A percentile compares a stretch with the other conserved stretches of the same genome.
Conservation (phyloP, 1,140 invertebrate species). For the Teleopsis dalmanni region DNA sequence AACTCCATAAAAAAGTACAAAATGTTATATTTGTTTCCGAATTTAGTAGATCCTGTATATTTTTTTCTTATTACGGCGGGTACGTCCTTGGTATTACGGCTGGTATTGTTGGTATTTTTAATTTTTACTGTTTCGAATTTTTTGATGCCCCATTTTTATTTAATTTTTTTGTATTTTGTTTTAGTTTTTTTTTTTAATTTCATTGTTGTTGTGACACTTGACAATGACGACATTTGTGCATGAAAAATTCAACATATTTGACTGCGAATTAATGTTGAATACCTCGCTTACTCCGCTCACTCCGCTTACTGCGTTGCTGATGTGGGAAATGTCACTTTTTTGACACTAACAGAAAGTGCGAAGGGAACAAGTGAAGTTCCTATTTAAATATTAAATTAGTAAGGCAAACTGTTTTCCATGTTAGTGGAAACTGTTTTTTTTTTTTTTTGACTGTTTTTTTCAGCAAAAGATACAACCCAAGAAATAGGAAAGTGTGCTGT, state of each 20-base stretch:
- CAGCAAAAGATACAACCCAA: no score
- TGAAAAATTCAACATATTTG: conserved; percentile 15
- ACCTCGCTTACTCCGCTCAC: background rate
- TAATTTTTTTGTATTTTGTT: no score
- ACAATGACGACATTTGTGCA: conserved; percentile 9
- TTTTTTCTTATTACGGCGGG: background rate
- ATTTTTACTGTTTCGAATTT: background rate
- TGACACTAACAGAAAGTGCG: conserved; percentile 9
- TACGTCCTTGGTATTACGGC: background rate
- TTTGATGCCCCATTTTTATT: conserved; percentile 1
- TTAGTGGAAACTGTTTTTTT: no score
- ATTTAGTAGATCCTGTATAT: background rate
- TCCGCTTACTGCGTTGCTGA: conserved; percentile 2
- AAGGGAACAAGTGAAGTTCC: no score
- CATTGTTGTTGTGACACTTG: conserved; percentile 7
- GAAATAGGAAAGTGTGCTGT: no score
- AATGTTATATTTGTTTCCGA: no score
- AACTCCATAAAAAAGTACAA: no score
- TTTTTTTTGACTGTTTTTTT: no score
- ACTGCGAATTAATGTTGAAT: conserved; percentile 14
- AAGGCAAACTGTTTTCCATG: no score
- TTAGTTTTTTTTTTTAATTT: no score
- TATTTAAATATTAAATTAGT: no score
- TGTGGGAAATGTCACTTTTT: conserved; percentile 17
- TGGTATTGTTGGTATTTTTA: conserved; percentile 6